phyloP scores from a whole-genome alignment of 2,888 invertebrate genomes.

The Dolichopus griseipennis region DNA sequence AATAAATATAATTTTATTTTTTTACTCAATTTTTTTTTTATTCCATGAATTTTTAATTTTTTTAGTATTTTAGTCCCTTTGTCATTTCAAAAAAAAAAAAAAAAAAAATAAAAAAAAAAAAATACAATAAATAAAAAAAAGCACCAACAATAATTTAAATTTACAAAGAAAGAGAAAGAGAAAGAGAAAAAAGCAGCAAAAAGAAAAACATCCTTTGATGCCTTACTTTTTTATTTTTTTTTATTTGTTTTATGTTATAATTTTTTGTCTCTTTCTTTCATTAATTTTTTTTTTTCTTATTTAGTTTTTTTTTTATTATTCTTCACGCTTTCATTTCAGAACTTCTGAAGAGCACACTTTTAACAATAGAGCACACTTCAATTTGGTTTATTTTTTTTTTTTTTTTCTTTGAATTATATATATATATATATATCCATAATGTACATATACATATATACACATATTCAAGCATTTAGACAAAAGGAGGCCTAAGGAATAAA shows the following conservation, averaged over 20 bases:
- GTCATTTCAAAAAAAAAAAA: not conserved
- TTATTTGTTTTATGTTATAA: too few species aligned
- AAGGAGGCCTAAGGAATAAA: not conserved
- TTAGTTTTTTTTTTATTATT: not conserved
- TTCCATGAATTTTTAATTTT: not conserved
- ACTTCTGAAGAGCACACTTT: constrained; percentile 1
- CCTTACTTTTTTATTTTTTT: not conserved
- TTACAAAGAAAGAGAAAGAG: not conserved
- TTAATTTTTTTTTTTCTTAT: not conserved
- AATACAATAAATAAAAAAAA: too few species aligned
- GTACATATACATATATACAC: too few species aligned
- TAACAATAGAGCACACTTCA: not conserved
- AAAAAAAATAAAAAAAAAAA: not conserved
- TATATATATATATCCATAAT: too few species aligned
- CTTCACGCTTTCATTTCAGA: constrained; percentile 1
- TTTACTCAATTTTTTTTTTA: not conserved
- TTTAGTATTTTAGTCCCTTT: not conserved
- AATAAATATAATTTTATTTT: too few species aligned
- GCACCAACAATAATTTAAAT: too few species aligned
- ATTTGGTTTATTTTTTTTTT: not conserved
- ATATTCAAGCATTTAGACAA: not conserved
- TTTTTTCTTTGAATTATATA: not conserved
- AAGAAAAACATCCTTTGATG: not conserved
- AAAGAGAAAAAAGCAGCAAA: not conserved
- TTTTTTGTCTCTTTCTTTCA: too few species aligned